A percentile compares a stretch with the other conserved stretches of the same genome.
These are phyloP conservation scores for Oedothorax gibbosus DNA, from an alignment of 1,140 invertebrate species.

Conservation along the genomic window DNA sequence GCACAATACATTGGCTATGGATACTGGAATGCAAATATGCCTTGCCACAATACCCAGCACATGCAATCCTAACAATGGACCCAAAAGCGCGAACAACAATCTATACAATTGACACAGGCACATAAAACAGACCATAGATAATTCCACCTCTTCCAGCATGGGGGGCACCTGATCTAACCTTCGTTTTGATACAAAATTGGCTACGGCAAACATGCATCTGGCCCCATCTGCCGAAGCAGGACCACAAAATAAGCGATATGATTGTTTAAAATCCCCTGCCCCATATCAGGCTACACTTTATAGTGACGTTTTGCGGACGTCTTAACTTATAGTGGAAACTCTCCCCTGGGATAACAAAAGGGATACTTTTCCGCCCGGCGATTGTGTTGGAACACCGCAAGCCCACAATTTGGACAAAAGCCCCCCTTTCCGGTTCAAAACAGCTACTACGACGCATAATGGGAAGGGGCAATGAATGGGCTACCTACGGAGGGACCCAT, in stretches of 20 bases:
- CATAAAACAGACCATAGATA: constrained; percentile 2
- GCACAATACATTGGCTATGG: too few relatives aligned
- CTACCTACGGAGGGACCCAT: background rate
- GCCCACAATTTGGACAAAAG: constrained; percentile 48
- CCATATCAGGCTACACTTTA: constrained; percentile 42
- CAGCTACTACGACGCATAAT: background rate
- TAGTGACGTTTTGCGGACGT: constrained; percentile 28
- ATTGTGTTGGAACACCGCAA: constrained; percentile 41
- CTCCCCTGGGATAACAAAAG: constrained; percentile 5
- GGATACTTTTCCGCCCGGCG: constrained; percentile 1
- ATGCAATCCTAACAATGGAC: background rate
- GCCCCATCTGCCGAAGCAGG: background rate
- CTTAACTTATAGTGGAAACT: constrained; percentile 28
- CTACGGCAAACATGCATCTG: constrained; percentile 8
- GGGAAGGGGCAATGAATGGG: constrained; percentile 5
- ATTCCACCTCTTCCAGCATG: background rate
- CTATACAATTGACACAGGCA: background rate
- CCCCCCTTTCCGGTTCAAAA: constrained; percentile 12
- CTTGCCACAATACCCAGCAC: background rate
- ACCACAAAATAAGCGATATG: constrained; percentile 29
- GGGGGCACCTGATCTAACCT: constrained; percentile 14
- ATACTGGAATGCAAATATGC: too few relatives aligned
- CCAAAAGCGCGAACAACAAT: constrained; percentile 1
- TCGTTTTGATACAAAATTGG: constrained; percentile 29
- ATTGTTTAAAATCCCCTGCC: constrained; percentile 30